Evolutionary conservation across 1,140 invertebrate species (phyloP).

Genomic region (Tetragnatha versicolor): DNA sequence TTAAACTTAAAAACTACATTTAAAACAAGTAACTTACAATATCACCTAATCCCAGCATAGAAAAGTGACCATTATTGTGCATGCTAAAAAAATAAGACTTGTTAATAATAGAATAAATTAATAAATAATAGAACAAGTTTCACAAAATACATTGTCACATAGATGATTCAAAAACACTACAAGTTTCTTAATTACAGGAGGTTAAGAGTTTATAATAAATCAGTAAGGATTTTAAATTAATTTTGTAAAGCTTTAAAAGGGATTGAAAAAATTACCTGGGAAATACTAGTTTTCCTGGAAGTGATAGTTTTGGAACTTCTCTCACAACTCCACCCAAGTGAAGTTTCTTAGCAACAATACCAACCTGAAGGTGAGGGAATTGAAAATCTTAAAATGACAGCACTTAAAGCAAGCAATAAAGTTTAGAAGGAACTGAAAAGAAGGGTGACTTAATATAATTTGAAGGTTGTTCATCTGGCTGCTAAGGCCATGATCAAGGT

Average conservation of each 20-base stretch:
- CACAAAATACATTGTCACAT: not conserved
- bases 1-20: not conserved
- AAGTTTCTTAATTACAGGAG: not conserved
- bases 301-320: constrained; percentile 90
- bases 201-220: not conserved
- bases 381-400: constrained; percentile 15
- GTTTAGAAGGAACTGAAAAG: no score
- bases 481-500: no score
- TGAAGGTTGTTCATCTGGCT: no score
- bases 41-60: constrained; percentile 95
- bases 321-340: constrained; percentile 81
- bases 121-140: not conserved
- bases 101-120: constrained; percentile 13
- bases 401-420: no score
- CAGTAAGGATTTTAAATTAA: not conserved
- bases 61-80: constrained; percentile 94
- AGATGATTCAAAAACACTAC: not conserved
- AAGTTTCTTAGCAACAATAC: constrained; percentile 88
- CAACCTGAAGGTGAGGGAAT: constrained; percentile 64
- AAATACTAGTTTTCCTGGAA: constrained; percentile 96
- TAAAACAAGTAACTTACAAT: constrained; percentile 73
- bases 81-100: constrained; percentile 70
- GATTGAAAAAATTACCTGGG: constrained; percentile 68
- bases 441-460: no score
- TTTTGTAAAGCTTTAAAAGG: not conserved